Percentiles rank a stretch among this genome's conserved stretches.
Evolutionary conservation across 2,113 vertebrate species (phyloP).

Genomic region (Albula glossodonta): DNA sequence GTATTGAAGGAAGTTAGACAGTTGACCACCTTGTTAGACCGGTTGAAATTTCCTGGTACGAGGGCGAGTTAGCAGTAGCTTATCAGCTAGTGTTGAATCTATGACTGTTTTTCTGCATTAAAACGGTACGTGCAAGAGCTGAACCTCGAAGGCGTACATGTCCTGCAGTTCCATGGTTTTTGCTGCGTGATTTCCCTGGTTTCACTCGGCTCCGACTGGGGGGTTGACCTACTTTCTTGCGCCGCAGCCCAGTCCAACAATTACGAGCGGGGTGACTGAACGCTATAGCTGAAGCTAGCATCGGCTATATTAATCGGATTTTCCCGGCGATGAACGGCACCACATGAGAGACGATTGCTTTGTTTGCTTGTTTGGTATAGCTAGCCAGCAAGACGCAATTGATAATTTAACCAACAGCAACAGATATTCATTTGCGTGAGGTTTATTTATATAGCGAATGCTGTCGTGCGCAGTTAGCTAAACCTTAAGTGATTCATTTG

Average conservation of each 20-base stretch:
- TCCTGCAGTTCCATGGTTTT: neutral
- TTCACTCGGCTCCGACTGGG: neutral
- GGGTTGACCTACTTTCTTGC: neutral
- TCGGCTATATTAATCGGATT: too few relatives aligned
- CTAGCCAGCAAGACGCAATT: too few relatives aligned
- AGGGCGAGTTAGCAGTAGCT: neutral
- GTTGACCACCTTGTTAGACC: neutral
- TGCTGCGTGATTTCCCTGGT: neutral
- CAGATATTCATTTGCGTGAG: too few relatives aligned
- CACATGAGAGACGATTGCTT: too few relatives aligned
- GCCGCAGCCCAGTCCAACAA: neutral
- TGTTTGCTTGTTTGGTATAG: too few relatives aligned
- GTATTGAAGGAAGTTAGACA: neutral
- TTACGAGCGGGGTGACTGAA: neutral
- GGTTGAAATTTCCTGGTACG: neutral
- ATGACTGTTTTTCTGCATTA: neutral
- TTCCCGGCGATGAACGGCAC: too few relatives aligned
- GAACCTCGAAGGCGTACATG: neutral
- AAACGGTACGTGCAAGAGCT: neutral
- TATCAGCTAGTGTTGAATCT: neutral
- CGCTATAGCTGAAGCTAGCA: neutral
- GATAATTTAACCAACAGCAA: too few relatives aligned
- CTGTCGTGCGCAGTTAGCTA: too few relatives aligned
- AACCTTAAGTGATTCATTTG: too few relatives aligned
- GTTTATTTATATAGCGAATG: too few relatives aligned